Base-by-base conservation (phyloP, 2,888 invertebrate genomes). In the Mayetiola destructor region DNA sequence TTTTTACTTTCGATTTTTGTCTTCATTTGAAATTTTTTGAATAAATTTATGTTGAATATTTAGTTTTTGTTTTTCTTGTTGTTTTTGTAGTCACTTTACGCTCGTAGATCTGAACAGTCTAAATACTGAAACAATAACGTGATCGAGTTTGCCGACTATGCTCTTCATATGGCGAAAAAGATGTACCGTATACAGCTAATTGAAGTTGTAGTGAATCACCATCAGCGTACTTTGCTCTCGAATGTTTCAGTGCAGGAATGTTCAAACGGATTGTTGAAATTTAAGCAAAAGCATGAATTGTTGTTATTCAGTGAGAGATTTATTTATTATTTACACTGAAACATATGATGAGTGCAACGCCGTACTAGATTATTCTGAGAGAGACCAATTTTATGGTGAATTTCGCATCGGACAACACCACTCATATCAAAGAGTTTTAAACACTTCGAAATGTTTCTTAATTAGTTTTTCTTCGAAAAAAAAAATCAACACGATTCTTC, bases 241-340 rank as follows among this genome's bases (percentile, higher is more conserved):
- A 39, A 39, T 18, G 18, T 5, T 6, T 8, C 18, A 5, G 18
- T 39, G 3, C 48, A n/a, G n/a, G n/a, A n/a, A n/a, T n/a, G n/a
- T n/a, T n/a, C n/a, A n/a, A n/a, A 48, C 23, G 14, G 48, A n/a
- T 14, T 48, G 27, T n/a, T 48, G 48, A 48, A 48, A 48, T 48
- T 48, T 27, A n/a, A 6, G 27, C 29, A 48, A n/a, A n/a, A n/a
- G 27, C 23, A 48, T 48, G 48, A 48, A 27, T 6, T 48, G 27
- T 48, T 48, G 48, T 48, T 48, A 27, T 48, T 48, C n/a, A 27
- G 16, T 3, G n/a, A 27, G 6, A 27, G 27, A 14, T 48, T 48
- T 48, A 48, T 48, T n/a, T n/a, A n/a, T n/a, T n/a, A n/a, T n/a
- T 48, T 48, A 48, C 48, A 48, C n/a, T 8, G 27, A 37, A 48